Evolutionary conservation across 2,113 vertebrate genomes (phyloP).

Genomic region (Xenopus borealis): DNA sequence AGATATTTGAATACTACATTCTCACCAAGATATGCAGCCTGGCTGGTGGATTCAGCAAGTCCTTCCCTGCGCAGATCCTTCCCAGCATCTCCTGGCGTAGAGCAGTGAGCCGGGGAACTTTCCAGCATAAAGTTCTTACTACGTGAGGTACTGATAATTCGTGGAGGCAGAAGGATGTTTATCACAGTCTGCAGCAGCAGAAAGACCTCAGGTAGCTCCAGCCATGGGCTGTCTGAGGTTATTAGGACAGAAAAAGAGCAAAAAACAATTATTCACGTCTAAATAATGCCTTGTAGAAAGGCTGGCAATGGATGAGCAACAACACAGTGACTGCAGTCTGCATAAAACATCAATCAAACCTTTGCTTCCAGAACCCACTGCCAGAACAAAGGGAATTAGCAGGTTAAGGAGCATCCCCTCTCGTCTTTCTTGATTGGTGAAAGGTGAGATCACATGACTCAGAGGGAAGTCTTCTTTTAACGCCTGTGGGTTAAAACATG

Average conservation of each 20-base stretch:
- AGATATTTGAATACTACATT: neutral
- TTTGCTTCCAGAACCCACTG: constrained; percentile 98
- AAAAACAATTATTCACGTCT: neutral
- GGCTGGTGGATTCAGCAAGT: constrained; percentile 92
- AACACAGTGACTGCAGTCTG: neutral
- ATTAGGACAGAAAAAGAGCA: constrained; percentile 1
- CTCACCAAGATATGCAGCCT: constrained; percentile 94
- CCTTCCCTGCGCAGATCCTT: constrained; percentile 92
- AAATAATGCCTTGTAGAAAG: no score
- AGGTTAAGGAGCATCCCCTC: constrained; percentile 99
- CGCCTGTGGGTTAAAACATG: constrained; percentile 68
- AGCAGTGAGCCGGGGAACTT: constrained; percentile 93
- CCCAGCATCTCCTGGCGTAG: constrained; percentile 87
- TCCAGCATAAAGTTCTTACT: constrained; percentile 98
- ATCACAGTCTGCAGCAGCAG: constrained; percentile 94
- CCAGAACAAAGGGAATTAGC: constrained; percentile 96
- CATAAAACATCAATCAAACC: constrained; percentile 75
- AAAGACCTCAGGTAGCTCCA: constrained; percentile 92
- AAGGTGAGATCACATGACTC: constrained; percentile 97
- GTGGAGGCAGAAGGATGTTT: constrained; percentile 92
- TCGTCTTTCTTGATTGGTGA: constrained; percentile 98
- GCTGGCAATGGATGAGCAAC: neutral
- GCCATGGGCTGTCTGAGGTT: constrained; percentile 85
- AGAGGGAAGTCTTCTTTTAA: constrained; percentile 98
- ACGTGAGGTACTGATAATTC: constrained; percentile 95